These are phyloP conservation scores for Myzus persicae DNA, from an alignment of 1,140 invertebrate genomes.

Conservation along the genomic window DNA sequence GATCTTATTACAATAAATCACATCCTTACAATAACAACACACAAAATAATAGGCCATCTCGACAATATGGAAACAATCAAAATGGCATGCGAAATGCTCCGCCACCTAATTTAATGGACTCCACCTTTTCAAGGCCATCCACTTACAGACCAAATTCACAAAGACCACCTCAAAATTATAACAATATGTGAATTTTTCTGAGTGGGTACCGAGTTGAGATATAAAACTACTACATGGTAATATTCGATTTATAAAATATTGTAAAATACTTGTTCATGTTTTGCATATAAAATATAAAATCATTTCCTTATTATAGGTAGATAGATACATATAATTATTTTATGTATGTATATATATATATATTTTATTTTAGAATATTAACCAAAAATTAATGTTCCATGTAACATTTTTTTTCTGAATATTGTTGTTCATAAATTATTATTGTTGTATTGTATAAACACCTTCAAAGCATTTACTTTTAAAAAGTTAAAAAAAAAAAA, in stretches of 20 bases:
- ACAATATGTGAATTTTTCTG: slow-evolving; percentile 47
- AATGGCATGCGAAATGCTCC: slow-evolving; percentile 47
- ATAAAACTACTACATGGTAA: slow-evolving; percentile 10
- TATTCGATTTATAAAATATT: slow-evolving; percentile 42
- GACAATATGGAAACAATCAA: slow-evolving; percentile 51
- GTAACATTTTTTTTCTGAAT: slow-evolving; percentile 3
- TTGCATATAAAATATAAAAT: slow-evolving; percentile 38
- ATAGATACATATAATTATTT: background rate
- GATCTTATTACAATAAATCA: slow-evolving; percentile 51
- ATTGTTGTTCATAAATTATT: slow-evolving; percentile 21
- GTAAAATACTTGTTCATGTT: slow-evolving; percentile 50
- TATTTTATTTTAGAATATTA: slow-evolving; percentile 17
- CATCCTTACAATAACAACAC: slow-evolving; percentile 51
- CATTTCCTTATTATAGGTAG: slow-evolving; percentile 19
- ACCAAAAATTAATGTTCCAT: background rate
- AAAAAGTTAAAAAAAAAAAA: slow-evolving; percentile 25
- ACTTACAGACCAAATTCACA: slow-evolving; percentile 50
- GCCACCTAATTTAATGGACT: slow-evolving; percentile 53
- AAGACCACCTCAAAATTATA: slow-evolving; percentile 55
- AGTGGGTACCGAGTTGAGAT: background rate
- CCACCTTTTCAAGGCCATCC: slow-evolving; percentile 38
- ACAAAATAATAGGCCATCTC: slow-evolving; percentile 42
- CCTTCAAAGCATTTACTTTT: background rate
- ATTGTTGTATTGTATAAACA: slow-evolving; percentile 7
- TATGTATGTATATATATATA: background rate